Evolutionary conservation across 2,888 invertebrate genomes (phyloP), one percentile per base, ranked within the genome.

Genomic region (Nineta flava): DNA sequence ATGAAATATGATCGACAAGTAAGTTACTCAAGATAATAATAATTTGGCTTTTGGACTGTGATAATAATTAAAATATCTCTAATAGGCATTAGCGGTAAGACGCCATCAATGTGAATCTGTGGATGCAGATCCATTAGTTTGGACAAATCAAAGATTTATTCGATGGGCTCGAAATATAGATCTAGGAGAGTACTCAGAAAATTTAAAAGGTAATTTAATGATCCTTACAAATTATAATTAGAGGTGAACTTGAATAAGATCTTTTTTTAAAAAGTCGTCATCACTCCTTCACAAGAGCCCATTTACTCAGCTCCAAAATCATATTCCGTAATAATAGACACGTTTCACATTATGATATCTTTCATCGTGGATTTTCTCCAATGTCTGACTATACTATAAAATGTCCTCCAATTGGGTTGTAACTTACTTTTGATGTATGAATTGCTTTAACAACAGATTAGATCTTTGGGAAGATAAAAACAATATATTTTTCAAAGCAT

Each of bases 91-190:
- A 57, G 86, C 87, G 38, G 85, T 93, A 59, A 73, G 93, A 57
- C 76, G 93, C 57, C 82, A 87, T 62, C 87, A 90, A 63, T 87
- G 88, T 64, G 92, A 93, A 64, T 83, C 82, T 58, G 80, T 84
- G 52, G 87, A 91, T 63, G 83, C 84, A 5, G 94, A 95, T 71
- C 92, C 93, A 47, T 74, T 94, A 57, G 92, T 95, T 48, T 95
- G 95, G 95, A 93, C 92, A 59, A 94, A 93, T 72, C 87, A 90
- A 64, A 79, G 93, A 62, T 90, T 94, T 66, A 84, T 93, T 60
- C 82, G 88, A 62, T 95, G 94, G 95, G 86, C 91, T 26, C 77
- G 88, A 61, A 87, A 86, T 65, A 93, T 95, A 63, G 93, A 95
- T 72, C 76, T 95, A 60, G 83, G 83, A 52, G 94, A 94, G 74